These are phyloP conservation scores for Xenops minutus DNA, from an alignment of 2,797 vertebrate genomes.

Conservation along the genomic window DNA sequence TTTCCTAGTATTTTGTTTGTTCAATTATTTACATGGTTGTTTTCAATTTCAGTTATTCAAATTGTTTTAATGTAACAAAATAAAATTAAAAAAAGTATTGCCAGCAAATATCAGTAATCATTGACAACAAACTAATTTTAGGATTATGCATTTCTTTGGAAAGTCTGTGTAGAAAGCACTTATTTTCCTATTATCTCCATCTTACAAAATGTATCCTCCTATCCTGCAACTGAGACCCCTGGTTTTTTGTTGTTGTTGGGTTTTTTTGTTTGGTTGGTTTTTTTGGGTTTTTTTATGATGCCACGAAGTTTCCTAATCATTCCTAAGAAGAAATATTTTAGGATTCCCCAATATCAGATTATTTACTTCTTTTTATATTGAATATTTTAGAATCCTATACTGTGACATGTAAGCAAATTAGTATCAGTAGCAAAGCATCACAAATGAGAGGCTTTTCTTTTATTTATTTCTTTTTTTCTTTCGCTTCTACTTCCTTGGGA, in stretches of 20 bases:
- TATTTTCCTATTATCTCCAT: not conserved
- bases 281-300: not conserved
- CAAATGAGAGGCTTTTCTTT: not conserved
- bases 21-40: not conserved
- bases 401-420: not conserved
- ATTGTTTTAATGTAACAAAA: not conserved
- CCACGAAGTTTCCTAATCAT: not conserved
- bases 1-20: not conserved
- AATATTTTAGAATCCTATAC: not conserved
- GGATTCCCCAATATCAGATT: not conserved
- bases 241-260: no score
- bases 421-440: not conserved
- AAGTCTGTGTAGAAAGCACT: not conserved
- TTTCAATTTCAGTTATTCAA: not conserved
- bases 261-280: no score
- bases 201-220: not conserved
- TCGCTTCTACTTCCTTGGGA: not conserved
- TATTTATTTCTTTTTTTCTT: not conserved
- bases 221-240: not conserved
- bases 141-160: not conserved
- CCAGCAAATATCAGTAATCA: not conserved
- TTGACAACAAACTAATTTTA: not conserved
- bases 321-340: not conserved
- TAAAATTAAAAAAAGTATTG: not conserved
- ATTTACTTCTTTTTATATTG: not conserved